Evolutionary conservation across 1,140 invertebrate species (phyloP), one percentile per base, ranked within the genome.

Genomic region (Arctopsyche grandis): DNA sequence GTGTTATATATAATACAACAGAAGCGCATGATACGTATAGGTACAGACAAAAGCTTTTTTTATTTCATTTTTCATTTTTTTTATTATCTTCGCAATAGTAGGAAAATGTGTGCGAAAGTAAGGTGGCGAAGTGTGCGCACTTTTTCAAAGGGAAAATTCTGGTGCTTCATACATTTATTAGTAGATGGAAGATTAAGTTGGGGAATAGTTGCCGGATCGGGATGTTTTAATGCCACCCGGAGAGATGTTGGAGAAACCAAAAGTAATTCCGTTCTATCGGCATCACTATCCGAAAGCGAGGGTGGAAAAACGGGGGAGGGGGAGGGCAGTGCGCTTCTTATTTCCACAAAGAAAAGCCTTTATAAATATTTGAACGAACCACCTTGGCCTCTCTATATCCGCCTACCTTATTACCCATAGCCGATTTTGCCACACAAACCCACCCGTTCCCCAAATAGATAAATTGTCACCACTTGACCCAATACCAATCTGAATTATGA

Each of bases 181-280:
- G 79, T 75, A 79, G 79, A 69, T 70, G 70, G 79, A 75, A 81
- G 81, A 83, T 83, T 83, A 83, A 81, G 56, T 70, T 75, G 79
- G 81, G 81, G 81, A 83, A 83, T 83, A 81, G 81, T 79, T 79
- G 79, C 77, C 63, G 69, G 56, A 77, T 71, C 46, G 77, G 70
- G 60, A 75, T 69, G 78, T 76, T 80, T 82, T 80, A 82, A 78
- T 73, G 66, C 71, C 46, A 73, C 63, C 77, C 63, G 77, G 81
- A 79, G 80, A 75, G 75, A 80, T 48, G 69, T 74, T 73, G 74
- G 81, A 73, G 73, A 79, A 71, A 82, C 81, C 79, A 77, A 82
- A 82, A 82, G 81, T 80, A 82, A 82, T 82, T 82, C 79, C 79
- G 70, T 78, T 80, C 75, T 82, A 82, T 82, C 79, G 79, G 77